Evolutionary conservation across 2,888 invertebrate genomes (phyloP).

Genomic region (Oegoconia quadripuncta): DNA sequence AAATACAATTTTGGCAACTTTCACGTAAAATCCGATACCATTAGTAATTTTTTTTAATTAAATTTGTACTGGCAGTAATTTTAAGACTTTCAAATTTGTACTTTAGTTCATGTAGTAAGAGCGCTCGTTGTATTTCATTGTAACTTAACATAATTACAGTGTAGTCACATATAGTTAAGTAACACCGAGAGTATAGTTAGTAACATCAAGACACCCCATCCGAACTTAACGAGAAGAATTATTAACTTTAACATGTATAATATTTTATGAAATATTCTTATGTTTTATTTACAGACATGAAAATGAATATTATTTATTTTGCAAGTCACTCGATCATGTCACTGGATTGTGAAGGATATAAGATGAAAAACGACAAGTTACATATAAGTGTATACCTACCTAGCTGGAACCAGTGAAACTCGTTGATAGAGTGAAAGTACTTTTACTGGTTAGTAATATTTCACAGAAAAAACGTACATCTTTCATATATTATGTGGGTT

Average conservation of each 20-base stretch:
- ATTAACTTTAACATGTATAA: conserved; percentile 32
- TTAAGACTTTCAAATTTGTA: conserved; percentile 76
- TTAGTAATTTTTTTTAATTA: conserved; percentile 46
- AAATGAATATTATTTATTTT: conserved; percentile 40
- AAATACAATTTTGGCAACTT: conserved; percentile 74
- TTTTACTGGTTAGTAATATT: no score
- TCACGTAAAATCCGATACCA: conserved; percentile 62
- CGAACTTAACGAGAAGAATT: conserved; percentile 47
- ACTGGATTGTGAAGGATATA: no score
- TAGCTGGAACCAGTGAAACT: no score
- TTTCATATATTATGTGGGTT: no score
- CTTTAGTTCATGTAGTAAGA: conserved; percentile 63
- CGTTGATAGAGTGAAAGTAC: no score
- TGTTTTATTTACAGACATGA: conserved; percentile 56
- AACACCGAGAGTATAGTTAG: conserved; percentile 66
- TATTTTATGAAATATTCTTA: conserved; percentile 31
- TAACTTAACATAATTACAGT: conserved; percentile 61
- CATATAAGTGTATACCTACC: neutral
- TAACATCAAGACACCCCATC: no score
- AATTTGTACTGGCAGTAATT: conserved; percentile 77
- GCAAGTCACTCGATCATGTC: no score
- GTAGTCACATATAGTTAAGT: conserved; percentile 56
- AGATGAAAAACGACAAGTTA: no score
- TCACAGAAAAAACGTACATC: no score
- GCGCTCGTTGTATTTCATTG: conserved; percentile 59